A percentile compares a stretch with the other conserved stretches of the same genome.
Evolutionary conservation across 2,797 vertebrate genomes (phyloP).

Genomic region (Acanthurus leucopareius): DNA sequence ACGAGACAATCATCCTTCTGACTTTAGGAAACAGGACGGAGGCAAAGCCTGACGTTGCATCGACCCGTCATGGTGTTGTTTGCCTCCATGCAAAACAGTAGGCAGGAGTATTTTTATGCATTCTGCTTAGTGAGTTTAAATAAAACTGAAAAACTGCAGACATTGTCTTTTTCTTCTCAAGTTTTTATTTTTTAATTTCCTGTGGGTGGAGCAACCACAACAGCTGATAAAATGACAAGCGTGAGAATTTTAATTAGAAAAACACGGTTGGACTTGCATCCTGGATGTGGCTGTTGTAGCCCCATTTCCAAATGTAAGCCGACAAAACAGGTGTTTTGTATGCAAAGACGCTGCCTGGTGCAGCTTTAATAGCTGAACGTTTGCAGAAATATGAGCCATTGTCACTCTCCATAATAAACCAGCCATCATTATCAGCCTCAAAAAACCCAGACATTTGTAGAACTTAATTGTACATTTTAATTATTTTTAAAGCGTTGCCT

Average conservation of each 20-base stretch:
- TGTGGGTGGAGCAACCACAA: background rate
- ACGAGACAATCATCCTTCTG: accelerated
- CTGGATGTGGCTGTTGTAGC: background rate
- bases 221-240: background rate
- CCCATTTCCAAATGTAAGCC: background rate
- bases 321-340: background rate
- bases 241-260: no score
- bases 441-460: constrained; percentile 16
- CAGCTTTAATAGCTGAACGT: constrained; percentile 3
- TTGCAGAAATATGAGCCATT: constrained; percentile 22
- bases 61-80: no score
- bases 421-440: constrained; percentile 26
- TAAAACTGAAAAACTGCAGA: no score
- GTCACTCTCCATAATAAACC: constrained; percentile 22
- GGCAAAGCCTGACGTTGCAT: no score
- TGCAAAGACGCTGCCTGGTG: background rate
- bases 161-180: background rate
- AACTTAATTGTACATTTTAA: constrained; percentile 20
- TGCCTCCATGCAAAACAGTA: background rate
- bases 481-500: constrained; percentile 1
- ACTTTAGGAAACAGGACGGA: background rate
- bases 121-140: background rate
- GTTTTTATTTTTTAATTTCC: background rate
- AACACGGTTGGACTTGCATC: no score
- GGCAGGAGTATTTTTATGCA: background rate